Evolutionary conservation across 2,888 invertebrate genomes (phyloP).

Genomic region (Andrena flavipes): DNA sequence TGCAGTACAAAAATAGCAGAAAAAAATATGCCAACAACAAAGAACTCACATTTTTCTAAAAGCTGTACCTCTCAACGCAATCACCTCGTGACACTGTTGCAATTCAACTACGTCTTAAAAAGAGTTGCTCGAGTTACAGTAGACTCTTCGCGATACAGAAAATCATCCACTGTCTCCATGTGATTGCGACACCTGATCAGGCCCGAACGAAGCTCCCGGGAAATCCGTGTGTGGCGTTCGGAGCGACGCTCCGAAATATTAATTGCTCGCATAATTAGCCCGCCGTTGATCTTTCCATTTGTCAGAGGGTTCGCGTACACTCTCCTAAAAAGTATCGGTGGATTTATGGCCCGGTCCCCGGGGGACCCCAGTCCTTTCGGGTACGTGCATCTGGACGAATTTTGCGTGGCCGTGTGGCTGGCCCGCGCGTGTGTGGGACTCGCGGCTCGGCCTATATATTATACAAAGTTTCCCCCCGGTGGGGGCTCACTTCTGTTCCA

Average conservation of each 20-base stretch:
- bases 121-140: too few species aligned
- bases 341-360: slow-evolving; percentile 47
- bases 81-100: too few species aligned
- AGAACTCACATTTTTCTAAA: too few species aligned
- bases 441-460: slow-evolving; percentile 73
- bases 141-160: too few species aligned
- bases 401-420: slow-evolving; percentile 51
- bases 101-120: too few species aligned
- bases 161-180: too few species aligned
- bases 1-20: too few species aligned
- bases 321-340: slow-evolving; percentile 47
- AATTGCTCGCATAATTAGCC: slow-evolving; percentile 52
- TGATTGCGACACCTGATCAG: neutral
- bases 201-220: neutral
- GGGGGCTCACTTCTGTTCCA: slow-evolving; percentile 26
- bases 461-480: slow-evolving; percentile 69
- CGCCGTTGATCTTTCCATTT: slow-evolving; percentile 54
- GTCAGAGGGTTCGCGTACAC: slow-evolving; percentile 45
- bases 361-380: slow-evolving; percentile 38
- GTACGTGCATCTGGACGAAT: slow-evolving; percentile 58
- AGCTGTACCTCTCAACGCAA: too few species aligned
- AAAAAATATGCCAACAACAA: too few species aligned
- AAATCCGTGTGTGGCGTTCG: neutral
- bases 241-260: slow-evolving; percentile 25
- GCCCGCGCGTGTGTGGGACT: slow-evolving; percentile 20